phyloP scores from a whole-genome alignment of 2,888 invertebrate genomes.

The Orchesella flavescens region DNA sequence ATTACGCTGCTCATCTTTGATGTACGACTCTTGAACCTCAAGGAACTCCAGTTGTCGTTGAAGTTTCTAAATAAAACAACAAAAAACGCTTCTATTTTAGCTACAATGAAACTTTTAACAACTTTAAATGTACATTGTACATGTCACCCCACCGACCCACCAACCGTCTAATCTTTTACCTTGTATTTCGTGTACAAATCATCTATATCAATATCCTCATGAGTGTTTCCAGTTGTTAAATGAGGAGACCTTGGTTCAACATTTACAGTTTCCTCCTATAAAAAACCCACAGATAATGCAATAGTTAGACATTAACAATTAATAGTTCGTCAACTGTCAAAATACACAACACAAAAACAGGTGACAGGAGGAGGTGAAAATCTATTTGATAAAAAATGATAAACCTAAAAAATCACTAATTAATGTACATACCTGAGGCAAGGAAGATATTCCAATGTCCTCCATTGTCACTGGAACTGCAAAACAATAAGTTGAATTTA shows the following conservation, averaged over 20 bases:
- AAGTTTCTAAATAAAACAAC: slow-evolving; percentile 82
- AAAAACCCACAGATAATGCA: slow-evolving; percentile 5
- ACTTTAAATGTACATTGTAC: too few species aligned
- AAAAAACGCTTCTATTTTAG: too few species aligned
- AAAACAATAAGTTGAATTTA: too few species aligned
- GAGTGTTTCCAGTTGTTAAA: slow-evolving; percentile 69
- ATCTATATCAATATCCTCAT: slow-evolving; percentile 90
- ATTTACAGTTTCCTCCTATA: slow-evolving; percentile 40
- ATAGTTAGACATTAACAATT: background rate
- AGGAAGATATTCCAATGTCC: slow-evolving; percentile 45
- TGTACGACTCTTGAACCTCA: slow-evolving; percentile 99
- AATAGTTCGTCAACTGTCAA: too few species aligned
- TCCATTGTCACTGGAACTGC: slow-evolving; percentile 21
- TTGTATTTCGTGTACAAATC: slow-evolving; percentile 97
- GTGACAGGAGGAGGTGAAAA: background rate
- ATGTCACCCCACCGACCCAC: too few species aligned
- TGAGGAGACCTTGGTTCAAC: slow-evolving; percentile 41
- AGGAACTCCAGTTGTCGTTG: slow-evolving; percentile 97
- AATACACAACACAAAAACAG: too few species aligned
- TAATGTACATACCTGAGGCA: slow-evolving; percentile 28
- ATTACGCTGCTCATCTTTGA: slow-evolving; percentile 99
- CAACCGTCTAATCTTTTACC: slow-evolving; percentile 76
- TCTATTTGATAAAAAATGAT: background rate
- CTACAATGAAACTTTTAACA: too few species aligned
- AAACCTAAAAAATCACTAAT: background rate